Evolutionary conservation across 1,140 invertebrate species (phyloP).

Genomic region (Drosophila neocordata): DNA sequence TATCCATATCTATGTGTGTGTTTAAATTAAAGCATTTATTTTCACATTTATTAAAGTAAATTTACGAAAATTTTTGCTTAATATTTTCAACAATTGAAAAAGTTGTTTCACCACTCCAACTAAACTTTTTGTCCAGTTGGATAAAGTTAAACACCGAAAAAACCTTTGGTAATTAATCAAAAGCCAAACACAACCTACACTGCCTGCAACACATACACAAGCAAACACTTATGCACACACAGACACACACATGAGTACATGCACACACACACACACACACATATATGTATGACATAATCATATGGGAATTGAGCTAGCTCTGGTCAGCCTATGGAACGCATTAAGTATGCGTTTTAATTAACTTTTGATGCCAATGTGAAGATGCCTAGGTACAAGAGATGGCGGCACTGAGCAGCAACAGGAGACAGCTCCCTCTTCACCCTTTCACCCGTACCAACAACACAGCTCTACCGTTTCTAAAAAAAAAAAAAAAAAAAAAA

Average conservation of each 20-base stretch:
- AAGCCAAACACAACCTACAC: slow-evolving; percentile 5
- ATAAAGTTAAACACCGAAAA: slow-evolving; percentile 8
- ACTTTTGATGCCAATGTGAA: slow-evolving; percentile 56
- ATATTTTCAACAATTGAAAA: background rate
- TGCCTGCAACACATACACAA: background rate
- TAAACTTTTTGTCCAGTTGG: background rate
- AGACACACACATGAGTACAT: background rate
- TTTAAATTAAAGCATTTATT: no score
- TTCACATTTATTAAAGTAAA: no score
- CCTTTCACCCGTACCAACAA: background rate
- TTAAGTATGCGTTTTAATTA: slow-evolving; percentile 75
- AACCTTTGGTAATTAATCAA: slow-evolving; percentile 16
- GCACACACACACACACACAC: background rate
- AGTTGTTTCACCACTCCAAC: background rate
- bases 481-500: background rate
- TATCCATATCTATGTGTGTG: no score
- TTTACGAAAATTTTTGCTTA: background rate
- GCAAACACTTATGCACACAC: background rate
- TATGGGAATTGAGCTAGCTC: slow-evolving; percentile 9
- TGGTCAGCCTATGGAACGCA: slow-evolving; percentile 37
- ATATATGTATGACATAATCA: background rate
- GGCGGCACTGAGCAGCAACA: slow-evolving; percentile 26
- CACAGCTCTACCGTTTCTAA: no score
- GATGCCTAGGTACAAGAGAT: slow-evolving; percentile 23
- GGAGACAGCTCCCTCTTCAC: slow-evolving; percentile 25